These are phyloP conservation scores for Sapajus apella DNA, from an alignment of 2,113 vertebrate genomes.

Conservation along the genomic window DNA sequence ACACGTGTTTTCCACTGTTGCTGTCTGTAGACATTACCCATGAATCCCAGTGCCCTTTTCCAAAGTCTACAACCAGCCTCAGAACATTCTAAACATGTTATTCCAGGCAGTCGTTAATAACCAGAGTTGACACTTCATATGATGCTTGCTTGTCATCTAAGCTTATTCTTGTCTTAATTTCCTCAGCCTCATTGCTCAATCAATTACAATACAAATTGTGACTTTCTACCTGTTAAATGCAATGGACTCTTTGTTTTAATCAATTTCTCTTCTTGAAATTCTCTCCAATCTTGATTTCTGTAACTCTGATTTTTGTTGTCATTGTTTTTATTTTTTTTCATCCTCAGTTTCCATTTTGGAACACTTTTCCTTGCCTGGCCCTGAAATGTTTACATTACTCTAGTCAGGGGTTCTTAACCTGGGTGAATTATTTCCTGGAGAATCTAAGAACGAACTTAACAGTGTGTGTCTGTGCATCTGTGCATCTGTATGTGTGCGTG, in stretches of 20 bases:
- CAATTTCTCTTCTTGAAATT: not conserved
- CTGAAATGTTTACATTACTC: not conserved
- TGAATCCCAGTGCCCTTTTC: not conserved
- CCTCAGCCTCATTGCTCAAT: not conserved
- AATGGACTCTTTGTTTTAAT: not conserved
- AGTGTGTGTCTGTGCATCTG: not conserved
- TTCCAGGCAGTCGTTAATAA: not conserved
- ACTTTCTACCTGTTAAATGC: not conserved
- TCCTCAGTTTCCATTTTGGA: not conserved
- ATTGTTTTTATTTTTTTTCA: not conserved
- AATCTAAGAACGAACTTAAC: not conserved
- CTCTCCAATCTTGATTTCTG: not conserved
- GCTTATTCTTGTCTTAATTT: not conserved
- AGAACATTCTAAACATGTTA: not conserved
- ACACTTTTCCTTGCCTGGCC: not conserved
- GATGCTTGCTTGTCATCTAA: not conserved
- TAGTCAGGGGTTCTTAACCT: not conserved
- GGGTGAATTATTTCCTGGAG: not conserved
- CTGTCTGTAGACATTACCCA: not conserved
- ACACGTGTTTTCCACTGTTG: not conserved
- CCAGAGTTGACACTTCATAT: not conserved
- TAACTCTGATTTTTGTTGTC: not conserved
- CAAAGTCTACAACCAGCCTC: not conserved
- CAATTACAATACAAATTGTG: not conserved
- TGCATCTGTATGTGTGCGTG: fast-evolving